Conservation (phyloP, 2,888 invertebrate genomes). For the Eupeodes luniger region DNA sequence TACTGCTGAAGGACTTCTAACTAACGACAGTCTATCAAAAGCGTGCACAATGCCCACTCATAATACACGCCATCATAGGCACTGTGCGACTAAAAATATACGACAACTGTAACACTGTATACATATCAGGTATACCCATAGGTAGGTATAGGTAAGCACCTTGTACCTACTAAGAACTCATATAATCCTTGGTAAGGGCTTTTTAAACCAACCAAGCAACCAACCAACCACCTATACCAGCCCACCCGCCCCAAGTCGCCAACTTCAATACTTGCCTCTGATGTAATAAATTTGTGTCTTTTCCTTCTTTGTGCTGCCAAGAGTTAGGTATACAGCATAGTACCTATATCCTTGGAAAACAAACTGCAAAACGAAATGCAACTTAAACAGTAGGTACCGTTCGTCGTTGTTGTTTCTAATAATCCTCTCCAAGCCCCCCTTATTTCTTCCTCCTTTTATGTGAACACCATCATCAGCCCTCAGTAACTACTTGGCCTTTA, state of each 20-base stretch:
- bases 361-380: constrained; percentile 65
- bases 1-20: constrained; percentile 37
- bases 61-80: constrained; percentile 59
- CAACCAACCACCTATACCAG: too few relatives aligned
- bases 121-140: neutral
- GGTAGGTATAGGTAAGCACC: neutral
- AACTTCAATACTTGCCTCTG: constrained; percentile 20
- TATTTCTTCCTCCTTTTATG: neutral
- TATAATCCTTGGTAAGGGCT: constrained; percentile 44
- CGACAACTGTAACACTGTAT: constrained; percentile 16
- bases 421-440: neutral
- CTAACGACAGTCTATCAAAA: constrained; percentile 73
- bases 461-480: constrained; percentile 14
- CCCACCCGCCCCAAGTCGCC: neutral
- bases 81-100: constrained; percentile 37
- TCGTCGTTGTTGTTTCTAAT: neutral
- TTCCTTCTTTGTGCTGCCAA: constrained; percentile 37
- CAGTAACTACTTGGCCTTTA: constrained; percentile 54
- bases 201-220: too few relatives aligned
- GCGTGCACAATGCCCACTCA: constrained; percentile 75
- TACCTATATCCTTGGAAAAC: constrained; percentile 54
- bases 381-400: constrained; percentile 34
- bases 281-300: constrained; percentile 53
- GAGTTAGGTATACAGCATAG: neutral
- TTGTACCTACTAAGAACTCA: constrained; percentile 27